Conservation (phyloP, 2,888 invertebrate species). For the Agrotis ipsilon region DNA sequence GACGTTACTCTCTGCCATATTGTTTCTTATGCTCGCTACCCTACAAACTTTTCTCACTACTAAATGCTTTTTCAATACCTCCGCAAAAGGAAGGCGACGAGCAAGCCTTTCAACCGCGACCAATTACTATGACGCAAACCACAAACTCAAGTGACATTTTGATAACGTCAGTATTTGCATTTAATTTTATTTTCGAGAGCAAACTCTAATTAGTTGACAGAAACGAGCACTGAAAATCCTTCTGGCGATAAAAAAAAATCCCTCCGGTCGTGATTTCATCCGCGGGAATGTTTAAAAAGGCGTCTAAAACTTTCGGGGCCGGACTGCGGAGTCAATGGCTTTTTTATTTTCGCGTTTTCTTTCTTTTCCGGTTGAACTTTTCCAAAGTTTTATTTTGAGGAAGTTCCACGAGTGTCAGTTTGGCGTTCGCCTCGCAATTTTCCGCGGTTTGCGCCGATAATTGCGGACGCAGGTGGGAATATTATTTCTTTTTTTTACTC, state of each 20-base stretch:
- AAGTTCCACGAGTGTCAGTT: slow-evolving; percentile 90
- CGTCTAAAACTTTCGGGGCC: slow-evolving; percentile 85
- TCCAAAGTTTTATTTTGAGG: slow-evolving; percentile 88
- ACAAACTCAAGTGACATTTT: slow-evolving; percentile 63
- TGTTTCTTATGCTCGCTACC: slow-evolving; percentile 75
- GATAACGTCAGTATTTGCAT: slow-evolving; percentile 69
- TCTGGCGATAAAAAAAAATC: slow-evolving; percentile 80
- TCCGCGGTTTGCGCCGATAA: slow-evolving; percentile 89
- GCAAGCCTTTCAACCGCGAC: slow-evolving; percentile 39
- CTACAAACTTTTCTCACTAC: slow-evolving; percentile 48
- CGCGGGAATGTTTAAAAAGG: slow-evolving; percentile 86
- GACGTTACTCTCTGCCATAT: slow-evolving; percentile 80
- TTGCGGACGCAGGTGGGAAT: slow-evolving; percentile 89
- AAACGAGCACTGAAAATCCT: slow-evolving; percentile 80
- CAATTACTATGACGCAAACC: slow-evolving; percentile 55
- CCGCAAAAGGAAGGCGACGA: slow-evolving; percentile 7
- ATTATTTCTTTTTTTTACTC: slow-evolving; percentile 75
- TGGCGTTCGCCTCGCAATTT: slow-evolving; percentile 88
- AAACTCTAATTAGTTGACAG: slow-evolving; percentile 84
- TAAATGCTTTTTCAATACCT: slow-evolving; percentile 49
- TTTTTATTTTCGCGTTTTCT: slow-evolving; percentile 90
- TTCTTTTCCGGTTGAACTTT: slow-evolving; percentile 90
- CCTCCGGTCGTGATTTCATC: slow-evolving; percentile 79
- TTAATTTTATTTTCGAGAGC: slow-evolving; percentile 72
- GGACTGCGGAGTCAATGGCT: slow-evolving; percentile 89